Conservation (phyloP, 1,140 invertebrate genomes). For the Lasaia peninsularis region DNA sequence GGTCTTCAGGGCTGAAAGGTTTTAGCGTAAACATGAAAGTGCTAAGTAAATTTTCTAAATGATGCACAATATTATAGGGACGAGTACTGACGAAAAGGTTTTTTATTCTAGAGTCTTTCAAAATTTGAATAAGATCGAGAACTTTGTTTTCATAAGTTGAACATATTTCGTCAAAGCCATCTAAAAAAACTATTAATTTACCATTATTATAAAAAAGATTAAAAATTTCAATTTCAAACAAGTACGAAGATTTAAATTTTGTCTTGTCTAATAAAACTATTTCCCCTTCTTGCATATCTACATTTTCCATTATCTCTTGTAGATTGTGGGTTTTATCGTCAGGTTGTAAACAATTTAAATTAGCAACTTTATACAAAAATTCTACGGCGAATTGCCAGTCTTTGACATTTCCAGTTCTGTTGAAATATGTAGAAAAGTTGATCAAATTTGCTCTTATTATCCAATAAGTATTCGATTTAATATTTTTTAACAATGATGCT, state of each 20-base stretch:
- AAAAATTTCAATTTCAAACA: constrained; percentile 3
- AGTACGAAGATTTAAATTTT: background rate
- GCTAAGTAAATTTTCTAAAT: constrained; percentile 2
- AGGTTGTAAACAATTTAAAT: background rate
- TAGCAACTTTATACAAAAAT: background rate
- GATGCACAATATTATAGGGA: constrained; percentile 7
- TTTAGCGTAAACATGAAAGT: background rate
- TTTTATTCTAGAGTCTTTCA: background rate
- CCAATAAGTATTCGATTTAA: background rate
- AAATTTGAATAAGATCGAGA: constrained; percentile 7
- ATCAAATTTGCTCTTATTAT: background rate
- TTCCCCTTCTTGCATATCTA: background rate
- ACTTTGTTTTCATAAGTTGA: background rate
- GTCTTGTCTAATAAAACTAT: background rate
- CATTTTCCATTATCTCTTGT: background rate
- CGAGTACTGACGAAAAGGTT: constrained; percentile 7
- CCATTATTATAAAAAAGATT: background rate
- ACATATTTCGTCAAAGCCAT: constrained; percentile 15
- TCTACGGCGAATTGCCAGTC: background rate
- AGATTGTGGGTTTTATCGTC: background rate
- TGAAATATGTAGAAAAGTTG: constrained; percentile 1
- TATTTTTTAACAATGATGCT: background rate
- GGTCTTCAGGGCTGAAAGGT: background rate
- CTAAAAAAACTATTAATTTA: constrained; percentile 10
- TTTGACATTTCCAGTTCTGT: background rate